phyloP scores from a whole-genome alignment of 2,797 vertebrate species.

The Notamacropus eugenii region DNA sequence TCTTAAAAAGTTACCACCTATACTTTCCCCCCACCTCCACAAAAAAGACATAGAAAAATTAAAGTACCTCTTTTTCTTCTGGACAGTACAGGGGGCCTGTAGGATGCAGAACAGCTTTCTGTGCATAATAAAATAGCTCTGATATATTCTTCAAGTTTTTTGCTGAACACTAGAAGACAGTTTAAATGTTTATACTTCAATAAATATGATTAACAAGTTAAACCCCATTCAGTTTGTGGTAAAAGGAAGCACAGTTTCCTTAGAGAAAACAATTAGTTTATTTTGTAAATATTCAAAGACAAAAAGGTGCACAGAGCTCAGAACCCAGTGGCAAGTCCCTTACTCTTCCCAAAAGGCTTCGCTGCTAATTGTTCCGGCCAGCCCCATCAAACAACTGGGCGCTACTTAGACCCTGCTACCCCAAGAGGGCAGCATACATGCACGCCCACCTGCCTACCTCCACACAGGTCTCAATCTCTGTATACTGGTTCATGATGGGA shows the following conservation, averaged over 20 bases:
- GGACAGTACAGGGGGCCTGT: slow-evolving; percentile 97
- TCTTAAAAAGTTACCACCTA: slow-evolving; percentile 26
- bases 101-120: slow-evolving; percentile 97
- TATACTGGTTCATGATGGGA: slow-evolving; percentile 97
- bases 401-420: neutral
- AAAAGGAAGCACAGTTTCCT: neutral
- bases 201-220: slow-evolving; percentile 25
- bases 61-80: slow-evolving; percentile 94
- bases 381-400: neutral
- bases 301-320: slow-evolving; percentile 6
- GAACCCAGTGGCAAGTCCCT: slow-evolving; percentile 4
- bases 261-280: slow-evolving; percentile 59
- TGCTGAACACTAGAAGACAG: slow-evolving; percentile 92
- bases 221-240: neutral
- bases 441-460: slow-evolving; percentile 89
- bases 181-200: slow-evolving; percentile 50
- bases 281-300: slow-evolving; percentile 8
- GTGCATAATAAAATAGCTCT: slow-evolving; percentile 97
- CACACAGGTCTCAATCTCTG: slow-evolving; percentile 97
- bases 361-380: slow-evolving; percentile 9
- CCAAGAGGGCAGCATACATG: neutral
- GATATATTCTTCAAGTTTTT: slow-evolving; percentile 99
- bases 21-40: neutral
- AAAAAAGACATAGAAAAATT: neutral
- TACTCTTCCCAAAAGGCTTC: slow-evolving; percentile 24